A percentile compares a stretch with the other conserved stretches of the same genome.
Evolutionary conservation across 2,888 invertebrate species (phyloP).

Genomic region (Kuschelorhynchus macadamiae): DNA sequence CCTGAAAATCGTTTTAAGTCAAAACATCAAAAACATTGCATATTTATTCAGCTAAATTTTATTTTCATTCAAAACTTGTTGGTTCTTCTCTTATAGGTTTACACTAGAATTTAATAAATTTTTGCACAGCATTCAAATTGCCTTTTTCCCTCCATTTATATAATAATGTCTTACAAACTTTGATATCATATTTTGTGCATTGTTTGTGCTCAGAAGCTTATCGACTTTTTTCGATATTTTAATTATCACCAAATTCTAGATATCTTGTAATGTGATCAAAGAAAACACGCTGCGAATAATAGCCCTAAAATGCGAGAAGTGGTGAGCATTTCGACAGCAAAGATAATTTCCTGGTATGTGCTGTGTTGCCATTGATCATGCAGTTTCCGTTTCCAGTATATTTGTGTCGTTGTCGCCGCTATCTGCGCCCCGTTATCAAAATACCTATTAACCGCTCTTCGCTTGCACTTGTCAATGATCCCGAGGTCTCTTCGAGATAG

Average conservation of each 20-base stretch:
- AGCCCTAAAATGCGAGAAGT: slow-evolving; percentile 61
- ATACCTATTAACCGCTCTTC: slow-evolving; percentile 61
- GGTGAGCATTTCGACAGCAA: slow-evolving; percentile 59
- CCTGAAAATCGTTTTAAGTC: too few relatives aligned
- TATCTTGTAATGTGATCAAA: slow-evolving; percentile 36
- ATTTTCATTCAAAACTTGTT: too few relatives aligned
- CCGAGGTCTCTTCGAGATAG: slow-evolving; percentile 64
- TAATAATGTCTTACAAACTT: too few relatives aligned
- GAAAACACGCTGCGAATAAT: slow-evolving; percentile 47
- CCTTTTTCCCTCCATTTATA: too few relatives aligned
- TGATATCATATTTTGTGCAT: too few relatives aligned
- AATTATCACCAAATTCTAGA: background rate
- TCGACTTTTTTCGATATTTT: too few relatives aligned
- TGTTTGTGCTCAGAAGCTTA: too few relatives aligned
- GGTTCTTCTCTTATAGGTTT: too few relatives aligned
- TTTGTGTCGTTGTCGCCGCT: slow-evolving; percentile 64
- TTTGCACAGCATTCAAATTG: too few relatives aligned
- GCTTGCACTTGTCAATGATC: slow-evolving; percentile 69
- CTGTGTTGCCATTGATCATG: slow-evolving; percentile 67
- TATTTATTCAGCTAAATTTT: too few relatives aligned
- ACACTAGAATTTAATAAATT: too few relatives aligned
- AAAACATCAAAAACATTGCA: too few relatives aligned
- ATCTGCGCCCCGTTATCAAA: slow-evolving; percentile 68
- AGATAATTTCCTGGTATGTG: slow-evolving; percentile 64
- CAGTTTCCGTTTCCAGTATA: slow-evolving; percentile 70